Evolutionary conservation across 2,797 vertebrate genomes (phyloP), one percentile per base, ranked within the genome.

Genomic region (Nothura maculosa): DNA sequence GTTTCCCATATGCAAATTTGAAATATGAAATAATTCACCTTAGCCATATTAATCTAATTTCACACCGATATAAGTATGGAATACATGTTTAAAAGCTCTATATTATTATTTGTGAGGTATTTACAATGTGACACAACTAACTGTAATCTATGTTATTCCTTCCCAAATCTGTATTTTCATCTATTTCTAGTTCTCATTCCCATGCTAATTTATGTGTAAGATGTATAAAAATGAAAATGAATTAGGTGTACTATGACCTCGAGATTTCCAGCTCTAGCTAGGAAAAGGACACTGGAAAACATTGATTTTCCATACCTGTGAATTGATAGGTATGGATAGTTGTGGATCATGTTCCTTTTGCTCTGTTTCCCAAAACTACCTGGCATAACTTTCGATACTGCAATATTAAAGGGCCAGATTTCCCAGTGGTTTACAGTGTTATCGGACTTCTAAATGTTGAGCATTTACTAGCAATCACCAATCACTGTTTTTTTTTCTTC

Each of bases 81-180:
- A 76, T 73, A 52, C 4, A 75, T 45, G 86, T 81, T 42, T 32
- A 77, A 67, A 25, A 86, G 50, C 27, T 57, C 30, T 48, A 32
- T 13, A 64, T 72, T 78, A 64, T 45, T 61, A 47, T 74, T 61
- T 75, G 60, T 16, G 34, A 67, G 85, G 40, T 32, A 19, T 43
- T 83, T 52, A 52, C 27, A 52, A 52, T 52, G 50, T 52, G 72
- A 63, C 68, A 68, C 10, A 38, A 16, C 62, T 93, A 38, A 48
- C 30, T 69, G 38, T 42, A 52, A 58, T 32, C 32, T 47, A 75
- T 64, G 34, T 72, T 75, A 91, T 78, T 12, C 5, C 43, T 80
- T 40, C 87, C 77, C 30, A 86, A 88, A 85, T 10, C n/a, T 87
- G 17, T 43, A 38, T 93, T 78, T 92, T 78, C 45, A 79, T 5